Conservation (phyloP, 2,113 vertebrate genomes). For the Mesembrinibis cayennensis region DNA sequence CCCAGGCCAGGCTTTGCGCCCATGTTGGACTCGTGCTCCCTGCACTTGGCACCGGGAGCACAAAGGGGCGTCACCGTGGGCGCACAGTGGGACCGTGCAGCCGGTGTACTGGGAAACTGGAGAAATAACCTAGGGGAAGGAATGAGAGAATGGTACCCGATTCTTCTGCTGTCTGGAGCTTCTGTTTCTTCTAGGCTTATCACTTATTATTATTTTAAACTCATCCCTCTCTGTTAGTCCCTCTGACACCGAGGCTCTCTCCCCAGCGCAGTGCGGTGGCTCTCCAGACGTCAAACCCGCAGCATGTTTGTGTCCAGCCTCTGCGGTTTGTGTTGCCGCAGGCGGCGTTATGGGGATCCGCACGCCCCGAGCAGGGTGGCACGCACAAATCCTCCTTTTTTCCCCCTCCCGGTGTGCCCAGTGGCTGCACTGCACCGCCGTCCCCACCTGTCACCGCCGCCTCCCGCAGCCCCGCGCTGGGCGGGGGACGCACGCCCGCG, state of each 20-base stretch:
- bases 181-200: background rate
- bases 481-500: background rate
- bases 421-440: no score
- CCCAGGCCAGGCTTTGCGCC: background rate
- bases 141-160: rapidly evolving
- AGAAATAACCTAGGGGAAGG: background rate
- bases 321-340: rapidly evolving
- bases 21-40: rapidly evolving
- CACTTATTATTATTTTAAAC: rapidly evolving
- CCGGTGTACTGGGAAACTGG: rapidly evolving
- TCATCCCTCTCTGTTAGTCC: background rate
- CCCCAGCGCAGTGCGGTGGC: background rate
- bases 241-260: background rate
- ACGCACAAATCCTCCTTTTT: rapidly evolving
- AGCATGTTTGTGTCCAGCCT: background rate
- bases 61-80: rapidly evolving
- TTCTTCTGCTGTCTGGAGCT: background rate
- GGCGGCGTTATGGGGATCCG: rapidly evolving
- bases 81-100: rapidly evolving
- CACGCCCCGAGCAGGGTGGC: rapidly evolving
- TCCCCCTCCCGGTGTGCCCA: background rate
- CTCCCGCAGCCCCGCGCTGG: no score
- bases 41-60: rapidly evolving
- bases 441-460: no score
- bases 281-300: rapidly evolving